Evolutionary conservation across 2,797 vertebrate genomes (phyloP).

Genomic region (Hippoglossus hippoglossus): DNA sequence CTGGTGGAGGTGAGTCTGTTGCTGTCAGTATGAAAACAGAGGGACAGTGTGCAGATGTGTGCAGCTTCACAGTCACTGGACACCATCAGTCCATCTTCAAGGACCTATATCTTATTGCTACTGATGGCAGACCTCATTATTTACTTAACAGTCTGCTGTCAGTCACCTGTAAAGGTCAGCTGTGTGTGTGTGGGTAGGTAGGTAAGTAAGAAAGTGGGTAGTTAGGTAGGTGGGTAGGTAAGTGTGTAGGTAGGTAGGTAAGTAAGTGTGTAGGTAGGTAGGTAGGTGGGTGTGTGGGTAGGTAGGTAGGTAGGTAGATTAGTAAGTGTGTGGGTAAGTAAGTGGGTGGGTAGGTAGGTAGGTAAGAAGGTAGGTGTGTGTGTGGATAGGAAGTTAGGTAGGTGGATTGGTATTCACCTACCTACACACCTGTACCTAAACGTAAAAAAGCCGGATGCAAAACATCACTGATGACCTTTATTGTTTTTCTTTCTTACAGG

Average conservation of each 20-base stretch:
- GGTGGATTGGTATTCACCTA: too few species aligned
- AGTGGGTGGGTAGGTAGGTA: too few species aligned
- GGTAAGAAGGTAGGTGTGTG: too few species aligned
- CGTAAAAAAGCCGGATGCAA: background rate
- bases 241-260: too few species aligned
- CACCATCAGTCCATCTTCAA: conserved; percentile 33
- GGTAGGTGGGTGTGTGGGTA: too few species aligned
- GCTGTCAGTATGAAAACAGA: background rate
- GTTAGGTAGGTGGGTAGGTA: too few species aligned
- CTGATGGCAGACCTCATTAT: conserved; percentile 52
- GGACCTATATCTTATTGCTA: conserved; percentile 54
- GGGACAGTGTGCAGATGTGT: background rate
- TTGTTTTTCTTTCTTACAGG: conserved; percentile 72
- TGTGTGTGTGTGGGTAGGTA: background rate
- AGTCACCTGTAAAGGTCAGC: conserved; percentile 36
- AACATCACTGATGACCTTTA: background rate
- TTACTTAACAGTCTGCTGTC: conserved; percentile 46
- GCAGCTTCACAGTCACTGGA: conserved; percentile 60
- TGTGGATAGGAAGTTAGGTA: too few species aligned
- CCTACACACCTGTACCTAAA: too few species aligned
- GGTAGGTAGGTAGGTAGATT: too few species aligned
- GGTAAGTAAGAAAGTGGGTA: too few species aligned
- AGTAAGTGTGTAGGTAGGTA: too few species aligned
- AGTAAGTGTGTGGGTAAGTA: too few species aligned
- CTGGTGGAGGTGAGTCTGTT: conserved; percentile 88